Evolutionary conservation across 2,797 vertebrate species (phyloP), one percentile per base, ranked within the genome.

Genomic region (Sibirionetta formosa): DNA sequence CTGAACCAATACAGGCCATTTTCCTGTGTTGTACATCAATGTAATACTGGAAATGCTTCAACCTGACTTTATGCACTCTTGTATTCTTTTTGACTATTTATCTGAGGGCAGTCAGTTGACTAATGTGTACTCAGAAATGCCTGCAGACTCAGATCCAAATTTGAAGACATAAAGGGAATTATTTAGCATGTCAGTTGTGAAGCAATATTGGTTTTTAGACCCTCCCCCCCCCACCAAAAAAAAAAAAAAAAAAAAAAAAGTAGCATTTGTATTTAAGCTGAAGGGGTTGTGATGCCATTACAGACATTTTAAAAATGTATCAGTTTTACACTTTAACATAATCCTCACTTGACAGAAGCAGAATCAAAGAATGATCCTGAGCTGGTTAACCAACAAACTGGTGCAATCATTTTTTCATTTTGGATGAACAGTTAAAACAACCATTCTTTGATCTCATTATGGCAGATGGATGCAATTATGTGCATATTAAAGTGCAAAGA

Each of bases 351-450:
- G 38, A 70, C 35, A 51, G 38, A 14, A 66, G 16, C 27, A 64
- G n/a, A 93, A 83, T 82, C 38, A 73, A 92, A 91, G 20, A 88
- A 78, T 2, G 4, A 65, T 86, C 35, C 77, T 2, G 8, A 82
- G n/a, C 46, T 79, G 12, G 10, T 87, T 81, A 92, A 88, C 12
- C 48, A 26, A 58, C 54, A 65, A 94, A 84, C 38, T 35, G 29
- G 31, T 82, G 70, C 51, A 65, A 82, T 24, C 42, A 23, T 65
- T 79, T 70, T 76, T 92, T 84, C 2, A 38, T 91, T 95, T 90
- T 73, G n/a, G 26, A 82, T 72, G 82, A 92, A 42, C 20, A 92
- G 51, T 58, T 88, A 86, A 86, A 94, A 93, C 44, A 82, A 90
- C 76, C 20, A 33, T 71, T 85, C 80, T 95, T 91, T 77, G 42